Evolutionary conservation across 37 sponge, comb jelly and placozoan species (phyloP), one percentile per base, ranked within the genome.

Genomic region (Tethya wilhelma): DNA sequence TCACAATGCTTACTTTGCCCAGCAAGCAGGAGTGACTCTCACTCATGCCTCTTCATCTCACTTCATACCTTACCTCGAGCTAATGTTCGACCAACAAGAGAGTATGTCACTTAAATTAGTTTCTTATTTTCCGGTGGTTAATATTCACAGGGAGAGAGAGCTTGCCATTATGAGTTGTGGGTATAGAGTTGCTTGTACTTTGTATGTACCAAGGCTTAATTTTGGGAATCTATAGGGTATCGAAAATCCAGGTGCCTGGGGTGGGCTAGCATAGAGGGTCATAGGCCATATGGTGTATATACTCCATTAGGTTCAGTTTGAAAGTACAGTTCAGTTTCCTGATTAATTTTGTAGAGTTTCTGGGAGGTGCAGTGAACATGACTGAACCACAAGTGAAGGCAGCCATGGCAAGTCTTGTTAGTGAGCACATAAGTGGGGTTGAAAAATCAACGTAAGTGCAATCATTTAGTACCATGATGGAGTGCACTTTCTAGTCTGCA

Each of bases 1-100:
- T 39, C 88, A 87, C 81, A 81, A 87, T 75, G 82, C 88, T 3
- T 87, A 59, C 59, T 87, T 87, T 64, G 44, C 79, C 65, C 81
- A 80, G 75, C 69, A 69, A 34, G 88, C 69, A 1, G 80, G 81
- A 32, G 81, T 73, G 45, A 71, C 69, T 0, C 71, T 87, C 28
- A 73, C 81, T 26, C 65, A 28, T 1, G 14, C 29, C 2, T 38
- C 46, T 25, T 69, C 32, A 0, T 22, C 0, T 22, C 22, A 66
- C 49, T 87, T 87, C 44, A 45, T 57, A 19, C 44, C 64, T 43
- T 80, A 59, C 37, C 37, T 75, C 2, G 59, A 80, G 38, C 45
- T 68, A 20, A 73, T 75, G 7, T 87, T 87, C 29, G 56, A 66
- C n/a, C 28, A 87, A 31, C 88, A 87, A 68, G 81, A 80, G 44